Conservation (phyloP, 2,797 vertebrate genomes). For the Loris lydekkerianus region DNA sequence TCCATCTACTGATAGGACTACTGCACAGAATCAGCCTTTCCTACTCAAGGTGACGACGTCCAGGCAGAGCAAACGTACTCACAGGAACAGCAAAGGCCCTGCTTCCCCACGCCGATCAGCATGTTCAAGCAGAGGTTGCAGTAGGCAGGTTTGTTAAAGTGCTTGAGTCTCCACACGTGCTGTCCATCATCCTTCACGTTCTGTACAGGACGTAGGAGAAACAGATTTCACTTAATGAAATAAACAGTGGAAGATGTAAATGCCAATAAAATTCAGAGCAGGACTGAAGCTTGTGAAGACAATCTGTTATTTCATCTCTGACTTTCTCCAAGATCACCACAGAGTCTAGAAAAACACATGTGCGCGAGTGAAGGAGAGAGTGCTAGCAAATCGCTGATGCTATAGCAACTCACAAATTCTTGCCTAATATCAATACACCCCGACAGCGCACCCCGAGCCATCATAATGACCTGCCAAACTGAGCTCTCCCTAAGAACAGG, state of each 20-base stretch:
- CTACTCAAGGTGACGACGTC: neutral
- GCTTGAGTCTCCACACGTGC: slow-evolving; percentile 97
- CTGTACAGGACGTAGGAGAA: slow-evolving; percentile 88
- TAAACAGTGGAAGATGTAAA: slow-evolving; percentile 83
- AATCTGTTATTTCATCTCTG: slow-evolving; percentile 88
- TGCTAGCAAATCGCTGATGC: slow-evolving; percentile 21
- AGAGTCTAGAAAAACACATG: slow-evolving; percentile 82
- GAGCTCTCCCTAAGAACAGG: neutral
- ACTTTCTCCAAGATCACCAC: slow-evolving; percentile 81
- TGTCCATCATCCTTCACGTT: slow-evolving; percentile 98
- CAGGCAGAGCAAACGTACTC: slow-evolving; percentile 85
- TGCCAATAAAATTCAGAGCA: slow-evolving; percentile 86
- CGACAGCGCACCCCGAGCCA: neutral
- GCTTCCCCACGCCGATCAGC: slow-evolving; percentile 96
- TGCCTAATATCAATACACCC: neutral
- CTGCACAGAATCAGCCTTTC: too few species aligned
- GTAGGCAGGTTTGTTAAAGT: slow-evolving; percentile 98
- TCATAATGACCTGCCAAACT: neutral
- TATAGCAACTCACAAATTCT: slow-evolving; percentile 17
- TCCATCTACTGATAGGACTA: too few species aligned
- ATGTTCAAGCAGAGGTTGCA: slow-evolving; percentile 98
- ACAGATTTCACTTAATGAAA: slow-evolving; percentile 88
- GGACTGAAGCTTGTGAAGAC: slow-evolving; percentile 85
- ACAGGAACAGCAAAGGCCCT: slow-evolving; percentile 98
- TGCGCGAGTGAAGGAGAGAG: slow-evolving; percentile 41